Conservation (phyloP, 2,113 vertebrate genomes). For the Hypanus sabinus region DNA sequence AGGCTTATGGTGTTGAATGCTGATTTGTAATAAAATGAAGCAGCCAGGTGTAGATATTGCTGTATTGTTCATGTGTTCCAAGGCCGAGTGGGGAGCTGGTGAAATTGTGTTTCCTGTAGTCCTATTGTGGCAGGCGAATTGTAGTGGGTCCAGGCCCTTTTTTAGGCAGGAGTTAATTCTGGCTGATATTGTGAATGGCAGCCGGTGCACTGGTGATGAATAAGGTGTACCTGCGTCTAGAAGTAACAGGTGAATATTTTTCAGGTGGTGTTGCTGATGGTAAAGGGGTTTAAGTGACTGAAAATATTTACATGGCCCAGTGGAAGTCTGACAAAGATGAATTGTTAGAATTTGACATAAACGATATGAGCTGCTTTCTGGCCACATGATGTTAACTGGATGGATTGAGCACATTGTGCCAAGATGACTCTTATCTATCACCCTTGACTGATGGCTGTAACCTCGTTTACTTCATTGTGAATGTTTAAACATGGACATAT, state of each 20-base stretch:
- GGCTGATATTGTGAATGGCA: no score
- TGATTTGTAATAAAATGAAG: no score
- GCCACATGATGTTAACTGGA: conserved; percentile 25
- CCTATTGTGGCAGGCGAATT: no score
- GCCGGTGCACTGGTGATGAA: no score
- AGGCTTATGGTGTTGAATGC: no score
- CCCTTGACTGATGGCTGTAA: conserved; percentile 42
- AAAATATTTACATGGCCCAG: background rate
- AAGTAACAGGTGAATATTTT: background rate
- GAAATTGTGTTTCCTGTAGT: no score
- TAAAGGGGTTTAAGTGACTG: background rate
- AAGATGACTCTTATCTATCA: conserved; percentile 44
- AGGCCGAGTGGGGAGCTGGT: no score
- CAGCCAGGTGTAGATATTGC: no score
- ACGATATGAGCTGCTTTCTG: background rate
- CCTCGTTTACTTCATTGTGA: background rate
- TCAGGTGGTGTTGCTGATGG: background rate
- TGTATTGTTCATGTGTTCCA: no score
- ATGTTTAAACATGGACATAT: background rate
- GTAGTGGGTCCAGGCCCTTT: no score
- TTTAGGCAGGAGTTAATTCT: no score
- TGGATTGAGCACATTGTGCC: conserved; percentile 37
- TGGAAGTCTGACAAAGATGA: background rate
- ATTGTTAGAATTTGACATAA: background rate
- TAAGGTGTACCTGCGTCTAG: no score